These are phyloP conservation scores for Tenthredo distinguenda DNA, from an alignment of 2,888 invertebrate species.

Conservation along the genomic window DNA sequence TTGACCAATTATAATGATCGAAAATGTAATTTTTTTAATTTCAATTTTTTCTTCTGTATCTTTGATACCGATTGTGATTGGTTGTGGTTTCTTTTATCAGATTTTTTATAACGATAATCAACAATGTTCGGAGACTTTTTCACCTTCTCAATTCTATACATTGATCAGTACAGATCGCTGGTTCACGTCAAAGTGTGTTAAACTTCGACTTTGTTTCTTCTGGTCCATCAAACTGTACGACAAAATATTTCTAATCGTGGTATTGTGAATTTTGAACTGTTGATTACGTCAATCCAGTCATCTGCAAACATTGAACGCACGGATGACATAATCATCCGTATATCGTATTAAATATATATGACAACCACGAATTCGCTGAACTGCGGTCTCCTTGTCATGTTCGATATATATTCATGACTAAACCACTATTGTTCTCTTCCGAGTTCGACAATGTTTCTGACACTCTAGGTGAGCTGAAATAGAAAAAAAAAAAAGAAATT, in stretches of 20 bases:
- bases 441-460: not conserved
- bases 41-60: not conserved
- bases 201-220: not conserved
- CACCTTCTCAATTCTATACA: not conserved
- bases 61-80: not conserved
- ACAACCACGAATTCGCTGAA: not conserved
- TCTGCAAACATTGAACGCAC: conserved; percentile 61
- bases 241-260: conserved; percentile 1
- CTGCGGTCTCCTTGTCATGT: not conserved
- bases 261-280: not conserved
- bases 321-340: conserved; percentile 60
- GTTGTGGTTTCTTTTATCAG: not conserved
- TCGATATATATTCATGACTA: not conserved
- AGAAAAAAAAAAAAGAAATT: not conserved
- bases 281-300: conserved; percentile 63
- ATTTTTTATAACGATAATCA: not conserved
- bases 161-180: not conserved
- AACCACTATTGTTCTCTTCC: not conserved
- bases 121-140: not conserved
- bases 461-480: not conserved
- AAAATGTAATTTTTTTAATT: not conserved
- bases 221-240: not conserved
- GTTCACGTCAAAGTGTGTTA: not conserved
- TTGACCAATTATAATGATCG: not conserved
- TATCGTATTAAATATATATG: not conserved